A percentile compares a stretch with the other conserved stretches of the same genome.
These are phyloP conservation scores for Drosophila auraria DNA, from an alignment of 1,140 invertebrate species.

Conservation along the genomic window DNA sequence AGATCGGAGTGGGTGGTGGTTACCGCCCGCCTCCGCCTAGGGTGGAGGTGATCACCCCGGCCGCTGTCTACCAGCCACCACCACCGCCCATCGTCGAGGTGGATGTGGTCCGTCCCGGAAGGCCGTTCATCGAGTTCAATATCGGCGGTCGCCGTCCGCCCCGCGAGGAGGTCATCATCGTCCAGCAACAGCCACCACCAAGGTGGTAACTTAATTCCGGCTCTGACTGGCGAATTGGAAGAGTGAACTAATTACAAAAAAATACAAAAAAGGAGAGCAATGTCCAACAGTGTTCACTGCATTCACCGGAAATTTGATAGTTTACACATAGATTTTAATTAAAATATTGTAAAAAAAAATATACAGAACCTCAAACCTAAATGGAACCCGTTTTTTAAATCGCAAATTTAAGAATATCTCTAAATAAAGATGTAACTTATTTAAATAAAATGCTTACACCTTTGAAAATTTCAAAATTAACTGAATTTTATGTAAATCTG, in stretches of 20 bases:
- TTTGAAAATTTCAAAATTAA: neutral
- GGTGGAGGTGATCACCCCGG: constrained; percentile 66
- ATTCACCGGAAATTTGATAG: neutral
- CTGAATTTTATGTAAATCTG: neutral
- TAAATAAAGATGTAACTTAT: neutral
- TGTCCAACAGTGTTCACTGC: constrained; percentile 1
- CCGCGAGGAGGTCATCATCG: constrained; percentile 67
- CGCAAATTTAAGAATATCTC: neutral
- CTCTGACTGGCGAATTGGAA: neutral
- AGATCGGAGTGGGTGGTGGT: constrained; percentile 62
- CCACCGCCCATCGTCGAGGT: constrained; percentile 67
- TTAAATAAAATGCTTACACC: neutral
- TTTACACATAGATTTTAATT: constrained; percentile 23
- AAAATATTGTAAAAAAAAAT: constrained; percentile 12
- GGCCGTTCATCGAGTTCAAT: constrained; percentile 70
- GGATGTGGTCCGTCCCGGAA: constrained; percentile 64
- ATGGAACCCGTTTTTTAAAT: neutral
- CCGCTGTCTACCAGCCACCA: constrained; percentile 68
- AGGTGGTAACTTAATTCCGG: constrained; percentile 52
- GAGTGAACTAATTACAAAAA: constrained; percentile 20
- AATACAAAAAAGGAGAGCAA: constrained; percentile 4
- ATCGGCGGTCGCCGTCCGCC: constrained; percentile 67
- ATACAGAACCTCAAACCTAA: neutral
- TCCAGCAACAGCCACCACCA: constrained; percentile 61
- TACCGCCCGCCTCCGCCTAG: constrained; percentile 48